A percentile compares a stretch with the other conserved stretches of the same genome.
These are phyloP conservation scores for Drosophila sordidula DNA, from an alignment of 2,888 invertebrate species.

Conservation along the genomic window DNA sequence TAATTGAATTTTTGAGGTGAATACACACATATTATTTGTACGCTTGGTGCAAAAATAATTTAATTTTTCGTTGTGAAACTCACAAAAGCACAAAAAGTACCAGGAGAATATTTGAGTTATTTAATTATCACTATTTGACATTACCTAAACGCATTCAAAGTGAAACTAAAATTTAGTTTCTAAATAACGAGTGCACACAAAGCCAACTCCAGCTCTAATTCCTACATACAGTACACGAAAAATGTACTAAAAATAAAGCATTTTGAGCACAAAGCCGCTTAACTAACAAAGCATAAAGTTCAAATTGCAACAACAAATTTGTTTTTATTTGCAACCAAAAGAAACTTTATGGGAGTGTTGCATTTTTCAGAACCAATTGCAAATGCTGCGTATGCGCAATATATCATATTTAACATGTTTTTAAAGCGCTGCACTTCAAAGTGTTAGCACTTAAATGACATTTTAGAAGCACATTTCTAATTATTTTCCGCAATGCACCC, in stretches of 20 bases:
- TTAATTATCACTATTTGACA: no score
- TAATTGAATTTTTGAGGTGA: background rate
- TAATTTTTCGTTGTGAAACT: background rate
- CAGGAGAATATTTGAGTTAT: background rate
- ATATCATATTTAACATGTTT: constrained; percentile 30
- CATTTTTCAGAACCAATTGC: background rate
- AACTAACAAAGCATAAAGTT: background rate
- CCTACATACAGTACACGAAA: background rate
- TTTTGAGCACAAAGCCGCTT: background rate
- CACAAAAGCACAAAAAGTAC: background rate
- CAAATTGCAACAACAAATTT: background rate
- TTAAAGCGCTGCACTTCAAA: constrained; percentile 43
- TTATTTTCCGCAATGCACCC: constrained; percentile 34
- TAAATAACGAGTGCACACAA: background rate
- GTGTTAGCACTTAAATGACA: constrained; percentile 40
- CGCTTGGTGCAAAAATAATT: no score
- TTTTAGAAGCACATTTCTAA: constrained; percentile 39
- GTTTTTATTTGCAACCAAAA: background rate
- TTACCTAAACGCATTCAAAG: background rate
- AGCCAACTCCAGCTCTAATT: background rate
- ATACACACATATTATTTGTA: no score
- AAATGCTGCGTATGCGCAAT: constrained; percentile 55
- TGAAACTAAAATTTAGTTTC: background rate
- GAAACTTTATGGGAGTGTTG: background rate
- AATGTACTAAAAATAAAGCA: background rate